Base-by-base conservation (phyloP, 1,140 invertebrate genomes). In the Brachionus sp. region DNA sequence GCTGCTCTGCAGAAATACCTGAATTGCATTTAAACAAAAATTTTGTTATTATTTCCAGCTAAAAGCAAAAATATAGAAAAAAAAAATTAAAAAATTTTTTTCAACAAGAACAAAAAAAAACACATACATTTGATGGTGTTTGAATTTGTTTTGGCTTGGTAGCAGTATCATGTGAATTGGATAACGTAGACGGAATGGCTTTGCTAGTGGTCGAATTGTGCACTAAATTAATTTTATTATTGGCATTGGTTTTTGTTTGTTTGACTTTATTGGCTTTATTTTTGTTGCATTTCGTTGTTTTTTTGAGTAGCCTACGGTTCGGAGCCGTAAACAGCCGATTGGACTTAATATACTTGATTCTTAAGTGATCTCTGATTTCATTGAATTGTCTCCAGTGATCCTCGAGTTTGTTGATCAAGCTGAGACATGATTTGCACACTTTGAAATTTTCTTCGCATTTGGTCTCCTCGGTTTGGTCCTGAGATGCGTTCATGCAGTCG, bases 261-360 rank as follows among this genome's bases (percentile, higher is more conserved):
- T 37, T 70, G 16, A 39, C 13, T n/a, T 33, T 70, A n/a, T 70
- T 39, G 29, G 35, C 0, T 33, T 70, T 70, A 4, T 12, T 70
- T 33, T 70, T 50, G 25, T 3, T n/a, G 46, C 44, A 13, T 46
- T 75, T 75, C 70, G 70, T 75, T 75, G 70, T 75, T 29, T 75
- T 75, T 46, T 46, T 75, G 9, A 75, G 23, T 29, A 23, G 5
- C 44, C 46, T 75, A 46, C 37, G 42, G n/a, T 19, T 70, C 33
- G 6, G 4, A 19, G 66, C 66, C 16, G 29, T 70, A 39, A 37
- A 70, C 19, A 70, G 19, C 0, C 66, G 66, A 70, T 39, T 39
- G n/a, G 70, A 39, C 44, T 75, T 75, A 12, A 9, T 19, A 23
- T 25, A 46, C 9, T 75, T 75, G 10, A 44, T 33, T 33, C 25